A percentile compares a stretch with the other conserved stretches of the same genome.
These are phyloP conservation scores for Scaptomyza reducta DNA, from an alignment of 2,888 invertebrate species.

Conservation along the genomic window DNA sequence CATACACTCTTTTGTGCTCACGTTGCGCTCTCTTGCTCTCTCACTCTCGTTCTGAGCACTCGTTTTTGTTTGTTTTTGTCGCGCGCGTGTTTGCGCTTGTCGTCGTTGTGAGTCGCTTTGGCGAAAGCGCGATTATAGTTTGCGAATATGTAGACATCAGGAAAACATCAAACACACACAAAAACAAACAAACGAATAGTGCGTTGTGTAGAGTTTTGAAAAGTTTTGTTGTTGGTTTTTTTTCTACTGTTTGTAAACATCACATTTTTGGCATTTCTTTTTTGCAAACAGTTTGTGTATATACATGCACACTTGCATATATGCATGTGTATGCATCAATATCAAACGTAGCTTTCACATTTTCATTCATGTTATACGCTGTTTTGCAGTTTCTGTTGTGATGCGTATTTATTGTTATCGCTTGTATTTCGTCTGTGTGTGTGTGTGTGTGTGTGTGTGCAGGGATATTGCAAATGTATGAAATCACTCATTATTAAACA, in stretches of 20 bases:
- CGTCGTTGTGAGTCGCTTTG: conserved; percentile 47
- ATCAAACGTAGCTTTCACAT: conserved; percentile 68
- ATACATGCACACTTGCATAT: conserved; percentile 16
- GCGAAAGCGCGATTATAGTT: conserved; percentile 64
- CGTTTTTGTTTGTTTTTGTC: conserved; percentile 70
- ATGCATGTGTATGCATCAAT: conserved; percentile 14
- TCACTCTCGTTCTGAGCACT: conserved; percentile 30
- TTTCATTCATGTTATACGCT: conserved; percentile 60
- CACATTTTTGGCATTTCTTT: conserved; percentile 51
- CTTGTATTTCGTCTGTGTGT: conserved; percentile 10
- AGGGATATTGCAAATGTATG: not conserved
- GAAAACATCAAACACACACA: conserved; percentile 11
- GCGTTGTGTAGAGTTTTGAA: conserved; percentile 43
- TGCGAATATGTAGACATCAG: conserved; percentile 39
- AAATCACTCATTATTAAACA: conserved; percentile 23
- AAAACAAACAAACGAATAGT: conserved; percentile 4
- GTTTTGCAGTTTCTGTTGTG: conserved; percentile 56
- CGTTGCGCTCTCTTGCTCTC: conserved; percentile 6
- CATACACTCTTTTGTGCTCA: conserved; percentile 20
- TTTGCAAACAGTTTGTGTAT: conserved; percentile 30
- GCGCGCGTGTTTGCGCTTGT: conserved; percentile 71
- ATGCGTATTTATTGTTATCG: conserved; percentile 50
- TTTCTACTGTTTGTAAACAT: conserved; percentile 69
- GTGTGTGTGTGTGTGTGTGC: conserved; percentile 11
- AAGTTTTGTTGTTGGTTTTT: conserved; percentile 9